A percentile compares a stretch with the other conserved stretches of the same genome.
phyloP scores from a whole-genome alignment of 2,113 vertebrate genomes.

The Sclerurus mexicanus region DNA sequence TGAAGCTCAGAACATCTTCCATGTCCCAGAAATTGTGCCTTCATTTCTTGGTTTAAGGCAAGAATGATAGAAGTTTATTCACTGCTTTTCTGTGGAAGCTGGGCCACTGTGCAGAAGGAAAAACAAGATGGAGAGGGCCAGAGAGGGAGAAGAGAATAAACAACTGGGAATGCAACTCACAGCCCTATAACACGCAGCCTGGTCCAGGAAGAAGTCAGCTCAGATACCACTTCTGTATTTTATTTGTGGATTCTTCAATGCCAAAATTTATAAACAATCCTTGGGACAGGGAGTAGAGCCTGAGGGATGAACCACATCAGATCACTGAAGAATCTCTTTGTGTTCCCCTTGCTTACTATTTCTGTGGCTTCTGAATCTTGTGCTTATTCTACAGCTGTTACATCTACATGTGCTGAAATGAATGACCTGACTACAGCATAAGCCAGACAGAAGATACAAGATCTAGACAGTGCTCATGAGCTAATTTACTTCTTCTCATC shows the following conservation, averaged over 20 bases:
- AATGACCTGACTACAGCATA: background rate
- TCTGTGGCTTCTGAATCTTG: background rate
- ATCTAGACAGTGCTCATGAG: background rate
- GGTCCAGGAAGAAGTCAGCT: background rate
- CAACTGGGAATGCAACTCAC: background rate
- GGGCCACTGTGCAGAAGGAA: background rate
- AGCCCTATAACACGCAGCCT: accelerated
- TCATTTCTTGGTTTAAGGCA: background rate
- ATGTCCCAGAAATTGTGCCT: background rate
- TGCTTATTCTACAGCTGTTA: background rate
- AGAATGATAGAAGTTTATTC: background rate
- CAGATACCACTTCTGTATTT: background rate
- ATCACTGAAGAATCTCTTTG: background rate
- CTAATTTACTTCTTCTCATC: background rate
- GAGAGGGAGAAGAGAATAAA: background rate
- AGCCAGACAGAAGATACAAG: background rate
- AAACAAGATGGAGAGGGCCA: background rate
- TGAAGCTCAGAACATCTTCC: background rate
- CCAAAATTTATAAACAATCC: background rate
- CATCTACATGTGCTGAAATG: background rate
- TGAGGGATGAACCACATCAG: background rate
- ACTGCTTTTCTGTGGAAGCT: background rate
- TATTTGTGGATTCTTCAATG: background rate
- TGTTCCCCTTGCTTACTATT: background rate
- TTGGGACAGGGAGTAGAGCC: background rate